These are phyloP conservation scores for Galaxias olidus DNA, from an alignment of 2,797 vertebrate species.

Conservation along the genomic window DNA sequence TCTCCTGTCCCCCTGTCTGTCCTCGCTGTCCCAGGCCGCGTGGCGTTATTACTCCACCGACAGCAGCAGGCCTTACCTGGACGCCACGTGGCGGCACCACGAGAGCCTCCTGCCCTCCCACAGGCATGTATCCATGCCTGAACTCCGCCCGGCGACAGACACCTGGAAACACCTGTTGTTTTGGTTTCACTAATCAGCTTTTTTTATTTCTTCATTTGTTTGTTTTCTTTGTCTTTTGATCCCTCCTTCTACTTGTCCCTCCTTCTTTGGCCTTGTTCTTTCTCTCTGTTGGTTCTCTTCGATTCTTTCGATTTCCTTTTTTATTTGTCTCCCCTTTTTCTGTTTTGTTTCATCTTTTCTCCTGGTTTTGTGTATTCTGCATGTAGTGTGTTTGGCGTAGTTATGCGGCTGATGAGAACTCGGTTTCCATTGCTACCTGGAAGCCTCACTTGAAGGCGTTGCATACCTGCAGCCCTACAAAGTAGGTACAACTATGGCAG, in stretches of 20 bases:
- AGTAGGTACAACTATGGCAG: conserved; percentile 92
- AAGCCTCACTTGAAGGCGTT: conserved; percentile 99
- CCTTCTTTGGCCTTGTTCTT: conserved; percentile 71
- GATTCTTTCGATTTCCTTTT: conserved; percentile 44
- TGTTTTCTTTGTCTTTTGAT: conserved; percentile 50
- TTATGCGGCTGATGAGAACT: conserved; percentile 99
- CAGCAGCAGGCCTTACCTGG: too few relatives aligned
- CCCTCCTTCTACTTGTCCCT: conserved; percentile 21
- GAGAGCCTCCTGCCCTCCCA: conserved; percentile 78
- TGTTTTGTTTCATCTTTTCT: conserved; percentile 52
- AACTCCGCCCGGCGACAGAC: conserved; percentile 49
- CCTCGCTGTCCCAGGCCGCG: conserved; percentile 76
- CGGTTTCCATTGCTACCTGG: conserved; percentile 99
- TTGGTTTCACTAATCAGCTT: conserved; percentile 64
- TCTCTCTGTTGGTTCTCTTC: conserved; percentile 43
- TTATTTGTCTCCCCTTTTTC: conserved; percentile 58
- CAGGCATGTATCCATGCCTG: conserved; percentile 86
- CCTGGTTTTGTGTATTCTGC: conserved; percentile 70
- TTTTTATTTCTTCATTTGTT: conserved; percentile 67
- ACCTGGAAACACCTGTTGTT: conserved; percentile 60
- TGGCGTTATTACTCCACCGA: too few relatives aligned
- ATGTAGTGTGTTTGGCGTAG: conserved; percentile 98
- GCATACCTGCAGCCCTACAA: conserved; percentile 98
- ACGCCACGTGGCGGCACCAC: conserved; percentile 67
- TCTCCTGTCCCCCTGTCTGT: conserved; percentile 3